phyloP scores from a whole-genome alignment of 2,888 invertebrate genomes.

The Malthinus flaveolus region DNA sequence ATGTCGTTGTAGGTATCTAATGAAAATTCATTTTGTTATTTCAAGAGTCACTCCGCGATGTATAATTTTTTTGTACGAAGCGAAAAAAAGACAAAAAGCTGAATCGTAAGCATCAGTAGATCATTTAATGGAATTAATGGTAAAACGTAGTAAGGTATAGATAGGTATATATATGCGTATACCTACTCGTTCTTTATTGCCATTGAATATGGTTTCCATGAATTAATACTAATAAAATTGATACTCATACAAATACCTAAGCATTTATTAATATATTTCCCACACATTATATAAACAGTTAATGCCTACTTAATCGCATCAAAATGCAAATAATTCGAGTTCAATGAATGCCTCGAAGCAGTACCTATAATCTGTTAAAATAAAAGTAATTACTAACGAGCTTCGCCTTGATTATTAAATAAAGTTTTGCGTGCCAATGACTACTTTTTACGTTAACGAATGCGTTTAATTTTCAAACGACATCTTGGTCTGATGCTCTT shows the following conservation, averaged over 20 bases:
- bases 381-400: constrained; percentile 29
- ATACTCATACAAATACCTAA: constrained; percentile 26
- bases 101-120: constrained; percentile 14
- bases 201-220: constrained; percentile 31
- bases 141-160: neutral
- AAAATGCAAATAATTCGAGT: constrained; percentile 28
- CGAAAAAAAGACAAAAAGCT: constrained; percentile 13
- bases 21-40: constrained; percentile 25
- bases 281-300: constrained; percentile 21
- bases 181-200: constrained; percentile 27
- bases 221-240: constrained; percentile 31
- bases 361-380: constrained; percentile 22
- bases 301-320: constrained; percentile 26
- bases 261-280: constrained; percentile 28
- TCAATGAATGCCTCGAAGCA: constrained; percentile 20
- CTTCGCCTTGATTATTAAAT: constrained; percentile 25
- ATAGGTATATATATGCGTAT: no score
- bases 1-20: constrained; percentile 14
- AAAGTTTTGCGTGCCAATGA: constrained; percentile 24
- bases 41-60: constrained; percentile 12
- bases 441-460: constrained; percentile 17
- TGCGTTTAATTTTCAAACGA: constrained; percentile 17
- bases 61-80: constrained; percentile 10
- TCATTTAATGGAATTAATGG: constrained; percentile 26
- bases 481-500: constrained; percentile 17